Base-by-base conservation (phyloP, 2,113 vertebrate species). In the Apeltes quadracus region DNA sequence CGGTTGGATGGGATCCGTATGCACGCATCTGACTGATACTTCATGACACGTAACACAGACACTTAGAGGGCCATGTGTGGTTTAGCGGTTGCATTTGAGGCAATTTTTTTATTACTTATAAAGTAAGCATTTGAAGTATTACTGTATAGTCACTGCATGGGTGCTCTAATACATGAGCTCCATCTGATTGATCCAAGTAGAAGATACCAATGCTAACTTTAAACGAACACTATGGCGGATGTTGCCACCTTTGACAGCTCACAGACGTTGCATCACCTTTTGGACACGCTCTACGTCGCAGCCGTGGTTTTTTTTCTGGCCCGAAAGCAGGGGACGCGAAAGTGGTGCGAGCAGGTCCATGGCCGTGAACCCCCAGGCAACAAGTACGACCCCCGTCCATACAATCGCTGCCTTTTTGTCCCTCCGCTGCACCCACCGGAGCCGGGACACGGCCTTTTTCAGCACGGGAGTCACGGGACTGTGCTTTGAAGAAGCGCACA, bases 251-350 rank as follows among this genome's bases (percentile, higher is more conserved):
- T 39, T 70, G 34, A 58, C 50, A 57, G 63, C 51, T 62, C 62
- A 16, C 51, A 44, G 54, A 58, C 2, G 3, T 67, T 67, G 79
- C 69, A 54, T 78, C 70, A 66, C 55, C 4, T 5, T 46, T 44
- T 61, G 32, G 66, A 25, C 32, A 13, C 43, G 36, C 39, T 56
- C 32, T 32, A 38, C 56, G 3, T 74, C 73, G 53, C 54, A 43
- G 57, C 13, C 22, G 1, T 65, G 63, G 84, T 85, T 90, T 83
- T 91, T n/a, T 91, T 82, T 85, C 82, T 15, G 64, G 75, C 83
- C 72, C 81, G 67, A 78, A n/a, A 87, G 54, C 46, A 12, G 32
- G 74, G 29, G 65, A 73, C 78, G 67, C 81, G 54, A 78, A 81
- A 80, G 83, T 78, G 57, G 79, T 75, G 67, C 44, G 69, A 78